phyloP scores from a whole-genome alignment of 1,140 invertebrate genomes.

The Rhynchophorus ferrugineus region DNA sequence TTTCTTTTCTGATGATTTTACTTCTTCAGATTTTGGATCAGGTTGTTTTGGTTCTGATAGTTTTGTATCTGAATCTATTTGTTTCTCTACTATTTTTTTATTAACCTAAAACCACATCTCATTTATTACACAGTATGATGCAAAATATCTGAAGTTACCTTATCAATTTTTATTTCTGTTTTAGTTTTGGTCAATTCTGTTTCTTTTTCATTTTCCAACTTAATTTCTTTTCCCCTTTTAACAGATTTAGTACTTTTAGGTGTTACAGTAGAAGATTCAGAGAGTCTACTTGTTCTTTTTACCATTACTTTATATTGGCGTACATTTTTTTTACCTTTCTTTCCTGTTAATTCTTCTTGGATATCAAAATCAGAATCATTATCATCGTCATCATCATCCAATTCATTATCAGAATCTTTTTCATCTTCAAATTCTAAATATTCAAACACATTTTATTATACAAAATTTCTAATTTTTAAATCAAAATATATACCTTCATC shows the following conservation, averaged over 20 bases:
- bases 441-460: neutral
- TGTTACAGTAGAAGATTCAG: conserved; percentile 18
- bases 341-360: conserved; percentile 35
- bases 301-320: conserved; percentile 7
- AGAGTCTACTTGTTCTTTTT: conserved; percentile 36
- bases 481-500: too few relatives aligned
- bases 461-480: too few relatives aligned
- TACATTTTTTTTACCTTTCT: conserved; percentile 16
- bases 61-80: conserved; percentile 33
- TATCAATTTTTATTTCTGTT: conserved; percentile 2
- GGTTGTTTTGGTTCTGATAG: conserved; percentile 39
- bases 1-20: conserved; percentile 30
- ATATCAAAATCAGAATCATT: conserved; percentile 39
- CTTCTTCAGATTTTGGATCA: conserved; percentile 32
- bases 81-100: conserved; percentile 8
- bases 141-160: too few relatives aligned
- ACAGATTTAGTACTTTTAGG: conserved; percentile 18
- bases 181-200: conserved; percentile 7
- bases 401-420: conserved; percentile 24
- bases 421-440: conserved; percentile 17
- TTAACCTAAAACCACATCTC: neutral
- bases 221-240: conserved; percentile 13
- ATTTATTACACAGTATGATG: too few relatives aligned
- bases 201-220: conserved; percentile 4
- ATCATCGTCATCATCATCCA: conserved; percentile 31